Base-by-base conservation (phyloP, 53 echinoderm and acorn worm genomes). In the Arbacia lixula region DNA sequence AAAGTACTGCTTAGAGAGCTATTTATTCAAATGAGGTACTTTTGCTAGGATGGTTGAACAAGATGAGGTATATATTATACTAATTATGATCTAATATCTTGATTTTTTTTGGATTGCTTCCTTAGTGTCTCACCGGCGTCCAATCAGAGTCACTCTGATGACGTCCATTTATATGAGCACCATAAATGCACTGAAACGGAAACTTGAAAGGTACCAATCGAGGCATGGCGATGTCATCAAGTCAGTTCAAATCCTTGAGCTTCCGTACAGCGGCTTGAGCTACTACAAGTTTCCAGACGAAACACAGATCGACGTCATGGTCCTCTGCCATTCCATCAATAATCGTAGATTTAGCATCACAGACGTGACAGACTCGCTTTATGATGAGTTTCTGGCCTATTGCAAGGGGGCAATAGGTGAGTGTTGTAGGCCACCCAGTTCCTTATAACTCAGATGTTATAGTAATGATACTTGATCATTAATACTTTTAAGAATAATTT, bases 331-430 rank as follows among this genome's bases (percentile, higher is more conserved):
- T 21, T 74, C 74, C 3, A 35, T 74, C 53, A 33, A 35, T 19
- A 74, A 74, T 34, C 49, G 74, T 4, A 17, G 35, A 10, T 53
- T 74, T 21, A n/a, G n/a, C 53, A 74, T 74, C 53, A 74, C 74
- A 10, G 46, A 74, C 21, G 74, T 74, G 19, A 50, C 53, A n/a
- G 74, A 74, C 74, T 53, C 74, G 33, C 74, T 74, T 53, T 74
- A 74, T 34, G 49, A 74, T 26, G 74, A 74, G 53, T 74, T 74
- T 21, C 34, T 74, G 27, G 6, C 42, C 16, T 52, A 74, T 16
- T 53, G 74, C 33, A 5, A 74, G 20, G 3, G 14, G 74, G 10
- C 11, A 12, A 4, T 74, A 2, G 74, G 74, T 74, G 53, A 42
- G 69, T 41, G 16, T 28, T n/a, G n/a, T n/a, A n/a, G n/a, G n/a